These are phyloP conservation scores for Xenus cinereus DNA, from an alignment of 2,113 vertebrate species.

Conservation along the genomic window DNA sequence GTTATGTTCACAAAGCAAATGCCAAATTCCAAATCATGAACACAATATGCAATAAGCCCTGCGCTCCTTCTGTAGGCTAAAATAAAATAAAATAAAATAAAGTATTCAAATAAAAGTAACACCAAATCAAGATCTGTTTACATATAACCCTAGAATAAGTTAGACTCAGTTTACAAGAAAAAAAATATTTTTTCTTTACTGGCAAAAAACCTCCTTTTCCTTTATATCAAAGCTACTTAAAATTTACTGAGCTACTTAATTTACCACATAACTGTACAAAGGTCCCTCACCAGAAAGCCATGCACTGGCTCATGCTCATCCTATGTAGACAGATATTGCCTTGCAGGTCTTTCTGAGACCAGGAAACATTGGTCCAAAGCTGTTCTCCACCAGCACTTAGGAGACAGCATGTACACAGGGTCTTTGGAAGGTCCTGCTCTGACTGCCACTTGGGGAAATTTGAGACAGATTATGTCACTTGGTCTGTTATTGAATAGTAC, in stretches of 20 bases:
- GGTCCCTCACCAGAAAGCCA: background rate
- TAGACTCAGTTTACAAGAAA: rapidly evolving
- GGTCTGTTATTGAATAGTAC: background rate
- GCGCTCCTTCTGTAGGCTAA: background rate
- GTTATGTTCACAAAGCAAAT: background rate
- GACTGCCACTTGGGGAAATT: background rate
- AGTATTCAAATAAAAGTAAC: background rate
- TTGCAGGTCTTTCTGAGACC: background rate
- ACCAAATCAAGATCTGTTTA: background rate
- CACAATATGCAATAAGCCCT: background rate
- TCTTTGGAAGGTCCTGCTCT: background rate
- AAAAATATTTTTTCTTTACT: background rate
- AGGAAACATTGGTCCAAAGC: background rate
- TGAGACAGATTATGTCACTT: background rate
- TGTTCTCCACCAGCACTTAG: background rate
- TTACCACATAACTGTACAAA: background rate
- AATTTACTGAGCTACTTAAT: background rate
- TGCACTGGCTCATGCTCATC: background rate
- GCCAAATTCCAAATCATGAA: background rate
- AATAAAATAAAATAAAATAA: background rate
- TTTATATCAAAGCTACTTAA: background rate
- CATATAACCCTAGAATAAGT: background rate
- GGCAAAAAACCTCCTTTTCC: rapidly evolving
- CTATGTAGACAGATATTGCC: background rate
- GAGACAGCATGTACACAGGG: background rate